Base-by-base conservation (phyloP, 2,888 invertebrate genomes). In the Thera obeliscata region DNA sequence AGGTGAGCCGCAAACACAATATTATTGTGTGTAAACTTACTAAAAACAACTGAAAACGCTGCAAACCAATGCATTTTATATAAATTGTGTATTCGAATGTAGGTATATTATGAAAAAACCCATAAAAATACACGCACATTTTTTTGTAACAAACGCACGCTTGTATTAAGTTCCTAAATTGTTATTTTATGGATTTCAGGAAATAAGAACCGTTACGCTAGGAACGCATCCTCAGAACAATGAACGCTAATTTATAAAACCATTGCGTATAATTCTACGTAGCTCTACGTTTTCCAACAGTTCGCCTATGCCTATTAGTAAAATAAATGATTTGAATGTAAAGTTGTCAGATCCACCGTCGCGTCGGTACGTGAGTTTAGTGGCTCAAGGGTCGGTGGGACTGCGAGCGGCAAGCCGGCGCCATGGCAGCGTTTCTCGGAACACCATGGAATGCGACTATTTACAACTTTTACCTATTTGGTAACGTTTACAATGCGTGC, bases 381-480 rank as follows among this genome's bases (percentile, higher is more conserved):
- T 83, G 78, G 78, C 74, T 83, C 79, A 70, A 74, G 67, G 71
- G 70, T 62, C 75, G 66, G 22, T 57, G 63, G 66, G 62, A 74
- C 73, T 54, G 64, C 50, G 65, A 70, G 72, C 76, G 78, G 74
- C 80, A 77, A 79, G 76, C 76, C 86, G 89, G 90, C 90, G 90
- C 89, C 89, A 85, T 78, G 75, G 78, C 80, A 76, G 81, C 82
- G 78, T 80, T 92, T 90, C 90, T 86, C 80, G 88, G 90, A 92
- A 91, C 86, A 81, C 86, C 76, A 78, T 78, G 90, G 90, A 88
- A 90, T 91, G 90, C 87, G 87, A 88, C 90, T 90, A 88, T 91
- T 93, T 90, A 90, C 89, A 90, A 91, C 89, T 89, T 90, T 92
- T 91, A 90, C 91, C 90, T 91, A 91, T 90, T 91, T 88, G 87